These are phyloP conservation scores for Channa maculata DNA, from an alignment of 2,113 vertebrate species.

Conservation along the genomic window DNA sequence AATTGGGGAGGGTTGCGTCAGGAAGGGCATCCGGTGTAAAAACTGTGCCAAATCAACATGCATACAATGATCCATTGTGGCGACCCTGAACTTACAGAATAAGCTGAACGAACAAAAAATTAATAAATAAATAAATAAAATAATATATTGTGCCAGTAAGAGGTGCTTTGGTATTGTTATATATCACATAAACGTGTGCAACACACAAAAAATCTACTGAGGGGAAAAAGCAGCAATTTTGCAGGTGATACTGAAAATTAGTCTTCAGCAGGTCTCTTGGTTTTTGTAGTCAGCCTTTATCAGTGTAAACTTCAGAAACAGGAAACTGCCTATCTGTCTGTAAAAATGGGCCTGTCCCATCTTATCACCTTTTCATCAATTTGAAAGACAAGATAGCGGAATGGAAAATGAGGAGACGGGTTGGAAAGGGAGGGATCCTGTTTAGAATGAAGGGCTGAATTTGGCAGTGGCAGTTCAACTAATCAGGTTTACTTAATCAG, in stretches of 20 bases:
- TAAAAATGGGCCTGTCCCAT: conserved; percentile 53
- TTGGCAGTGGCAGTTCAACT: conserved; percentile 46
- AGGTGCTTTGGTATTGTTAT: too few species aligned
- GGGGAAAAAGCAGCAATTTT: conserved; percentile 6
- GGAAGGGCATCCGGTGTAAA: too few species aligned
- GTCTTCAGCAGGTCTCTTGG: conserved; percentile 10
- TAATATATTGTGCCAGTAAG: too few species aligned
- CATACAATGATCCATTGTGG: too few species aligned
- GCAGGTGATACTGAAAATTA: conserved; percentile 33
- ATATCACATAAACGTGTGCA: too few species aligned
- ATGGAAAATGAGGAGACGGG: conserved; percentile 32
- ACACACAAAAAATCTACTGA: too few species aligned
- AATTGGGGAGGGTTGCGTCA: too few species aligned
- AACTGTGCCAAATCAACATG: too few species aligned
- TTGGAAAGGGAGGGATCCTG: conserved; percentile 13
- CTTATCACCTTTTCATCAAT: conserved; percentile 59
- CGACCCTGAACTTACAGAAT: too few species aligned
- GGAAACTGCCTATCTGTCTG: conserved; percentile 37
- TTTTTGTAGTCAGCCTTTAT: conserved; percentile 49
- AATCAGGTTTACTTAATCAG: conserved; percentile 75
- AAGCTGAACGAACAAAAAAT: too few species aligned
- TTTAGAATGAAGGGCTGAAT: conserved; percentile 49
- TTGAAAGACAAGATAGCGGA: conserved; percentile 50
- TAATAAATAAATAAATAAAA: too few species aligned
- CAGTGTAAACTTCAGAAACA: conserved; percentile 21